phyloP scores from a whole-genome alignment of 2,797 vertebrate species.

The Gila robusta region DNA sequence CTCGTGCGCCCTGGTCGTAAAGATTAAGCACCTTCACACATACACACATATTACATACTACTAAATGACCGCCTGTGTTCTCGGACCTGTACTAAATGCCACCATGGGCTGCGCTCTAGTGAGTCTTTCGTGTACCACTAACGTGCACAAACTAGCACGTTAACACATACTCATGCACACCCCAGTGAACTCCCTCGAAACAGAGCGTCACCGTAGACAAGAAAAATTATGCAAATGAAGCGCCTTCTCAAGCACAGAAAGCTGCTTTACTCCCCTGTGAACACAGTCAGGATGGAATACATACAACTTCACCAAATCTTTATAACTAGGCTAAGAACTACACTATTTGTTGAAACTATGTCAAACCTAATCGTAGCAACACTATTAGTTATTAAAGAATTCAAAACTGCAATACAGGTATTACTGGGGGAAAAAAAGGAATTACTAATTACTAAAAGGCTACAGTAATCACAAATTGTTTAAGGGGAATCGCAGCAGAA shows the following conservation, averaged over 20 bases:
- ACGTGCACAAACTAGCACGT: conserved; percentile 52
- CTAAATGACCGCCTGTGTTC: conserved; percentile 82
- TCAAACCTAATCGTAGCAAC: background rate
- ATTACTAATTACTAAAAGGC: background rate
- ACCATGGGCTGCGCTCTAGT: conserved; percentile 77
- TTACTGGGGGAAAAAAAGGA: background rate
- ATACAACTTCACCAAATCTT: background rate
- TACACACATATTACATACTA: conserved; percentile 78
- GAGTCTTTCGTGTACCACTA: conserved; percentile 77
- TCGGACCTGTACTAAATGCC: conserved; percentile 86
- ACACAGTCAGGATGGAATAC: conserved; percentile 5
- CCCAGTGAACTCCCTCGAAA: conserved; percentile 86
- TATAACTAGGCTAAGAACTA: background rate
- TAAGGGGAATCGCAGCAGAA: background rate
- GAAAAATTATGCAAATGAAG: conserved; percentile 99
- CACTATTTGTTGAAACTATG: background rate
- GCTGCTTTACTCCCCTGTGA: conserved; percentile 68
- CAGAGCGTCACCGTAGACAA: conserved; percentile 92
- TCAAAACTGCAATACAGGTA: background rate
- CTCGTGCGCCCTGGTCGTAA: conserved; percentile 76
- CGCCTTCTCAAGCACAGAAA: conserved; percentile 75
- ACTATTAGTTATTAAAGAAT: background rate
- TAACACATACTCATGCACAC: conserved; percentile 45
- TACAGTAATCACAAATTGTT: background rate
- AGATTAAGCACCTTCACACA: conserved; percentile 80